Evolutionary conservation across 2,888 invertebrate genomes (phyloP).

Genomic region (Stenodera caucasica): DNA sequence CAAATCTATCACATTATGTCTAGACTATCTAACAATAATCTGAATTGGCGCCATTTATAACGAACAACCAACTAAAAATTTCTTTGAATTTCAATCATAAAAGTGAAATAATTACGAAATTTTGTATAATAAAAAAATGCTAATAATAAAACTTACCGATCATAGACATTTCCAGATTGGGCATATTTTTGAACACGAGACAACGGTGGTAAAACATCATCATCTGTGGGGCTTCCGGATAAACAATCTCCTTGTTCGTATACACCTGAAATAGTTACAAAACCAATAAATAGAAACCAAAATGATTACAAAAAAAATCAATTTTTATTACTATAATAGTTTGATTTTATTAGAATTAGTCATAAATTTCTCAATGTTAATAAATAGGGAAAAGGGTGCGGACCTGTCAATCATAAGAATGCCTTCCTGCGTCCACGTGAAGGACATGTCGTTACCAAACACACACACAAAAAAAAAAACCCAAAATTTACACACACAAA

Average conservation of each 20-base stretch:
- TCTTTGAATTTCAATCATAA: not conserved
- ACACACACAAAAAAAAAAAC: too few relatives aligned
- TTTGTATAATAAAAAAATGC: slow-evolving; percentile 2
- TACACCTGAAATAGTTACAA: slow-evolving; percentile 46
- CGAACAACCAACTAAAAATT: not conserved
- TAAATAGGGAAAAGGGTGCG: slow-evolving; percentile 33
- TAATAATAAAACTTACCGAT: slow-evolving; percentile 45
- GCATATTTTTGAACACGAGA: slow-evolving; percentile 50
- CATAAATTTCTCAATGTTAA: not conserved
- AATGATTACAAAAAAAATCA: too few relatives aligned
- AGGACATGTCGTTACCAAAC: slow-evolving; percentile 22
- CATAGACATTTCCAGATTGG: slow-evolving; percentile 44
- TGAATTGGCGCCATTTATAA: not conserved
- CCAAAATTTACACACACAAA: too few relatives aligned
- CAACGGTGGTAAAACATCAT: slow-evolving; percentile 46
- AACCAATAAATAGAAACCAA: too few relatives aligned
- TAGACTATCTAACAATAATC: slow-evolving; percentile 4
- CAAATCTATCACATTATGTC: slow-evolving; percentile 16
- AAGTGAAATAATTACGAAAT: not conserved
- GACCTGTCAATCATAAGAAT: slow-evolving; percentile 25
- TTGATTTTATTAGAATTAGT: not conserved
- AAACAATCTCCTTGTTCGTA: slow-evolving; percentile 50
- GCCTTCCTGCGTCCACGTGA: slow-evolving; percentile 27
- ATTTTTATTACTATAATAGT: not conserved
- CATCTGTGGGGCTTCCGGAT: slow-evolving; percentile 37